Evolutionary conservation across 2,113 vertebrate genomes (phyloP).

Genomic region (Ptychochromis oligacanthus): DNA sequence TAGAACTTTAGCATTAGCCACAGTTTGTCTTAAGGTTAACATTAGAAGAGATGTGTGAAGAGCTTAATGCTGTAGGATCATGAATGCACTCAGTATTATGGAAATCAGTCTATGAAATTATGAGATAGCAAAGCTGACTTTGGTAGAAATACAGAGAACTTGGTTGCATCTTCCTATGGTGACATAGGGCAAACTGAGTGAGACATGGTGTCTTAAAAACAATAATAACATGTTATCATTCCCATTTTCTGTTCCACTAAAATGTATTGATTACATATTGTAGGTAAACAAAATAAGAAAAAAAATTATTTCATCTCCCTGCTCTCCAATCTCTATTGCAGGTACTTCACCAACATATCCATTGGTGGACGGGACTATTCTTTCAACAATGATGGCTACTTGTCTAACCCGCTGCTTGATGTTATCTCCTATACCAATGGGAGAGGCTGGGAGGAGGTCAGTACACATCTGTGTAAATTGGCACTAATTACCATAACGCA

Average conservation of each 20-base stretch:
- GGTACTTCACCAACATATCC: slow-evolving; percentile 95
- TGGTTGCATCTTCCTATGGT: not conserved
- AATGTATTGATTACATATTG: not conserved
- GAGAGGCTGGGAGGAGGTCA: slow-evolving; percentile 94
- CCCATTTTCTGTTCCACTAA: not conserved
- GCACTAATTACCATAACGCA: slow-evolving; percentile 30
- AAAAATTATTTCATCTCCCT: not conserved
- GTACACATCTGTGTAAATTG: slow-evolving; percentile 44
- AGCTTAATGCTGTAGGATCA: not conserved
- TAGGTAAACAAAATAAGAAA: accelerated
- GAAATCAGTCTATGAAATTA: not conserved
- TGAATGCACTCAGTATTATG: not conserved
- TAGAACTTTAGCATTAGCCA: not conserved
- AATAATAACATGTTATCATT: not conserved
- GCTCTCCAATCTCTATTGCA: slow-evolving; percentile 50
- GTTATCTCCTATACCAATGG: slow-evolving; percentile 92
- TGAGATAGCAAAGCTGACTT: not conserved
- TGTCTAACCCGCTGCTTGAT: slow-evolving; percentile 92
- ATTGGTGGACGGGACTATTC: slow-evolving; percentile 93
- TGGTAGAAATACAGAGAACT: not conserved
- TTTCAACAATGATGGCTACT: slow-evolving; percentile 93
- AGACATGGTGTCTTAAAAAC: not conserved
- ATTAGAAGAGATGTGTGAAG: not conserved
- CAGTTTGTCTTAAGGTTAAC: accelerated
- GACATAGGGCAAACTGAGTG: not conserved